Base-by-base conservation (phyloP, 2,113 vertebrate genomes). In the Passerina amoena region DNA sequence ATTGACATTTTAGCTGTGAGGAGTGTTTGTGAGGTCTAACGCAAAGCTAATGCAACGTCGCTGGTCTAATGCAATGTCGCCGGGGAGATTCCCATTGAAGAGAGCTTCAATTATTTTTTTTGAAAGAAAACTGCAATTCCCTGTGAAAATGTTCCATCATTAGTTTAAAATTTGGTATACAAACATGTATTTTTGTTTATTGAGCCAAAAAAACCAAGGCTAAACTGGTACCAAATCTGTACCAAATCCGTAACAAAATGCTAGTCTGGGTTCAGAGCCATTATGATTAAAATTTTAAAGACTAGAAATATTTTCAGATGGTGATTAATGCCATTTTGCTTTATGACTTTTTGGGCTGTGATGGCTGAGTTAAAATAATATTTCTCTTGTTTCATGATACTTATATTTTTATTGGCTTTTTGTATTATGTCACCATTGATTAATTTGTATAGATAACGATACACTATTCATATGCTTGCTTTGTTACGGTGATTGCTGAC, bases 51-150 rank as follows among this genome's bases (percentile, higher is more conserved):
- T 6, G 51, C 1, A 1, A 1, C 8, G 22, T 35, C 5, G 0
- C 21, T 0, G 2, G 35, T 53, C 82, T 72, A 37, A 1, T 6
- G 51, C 2, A 1, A 2, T 11, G 22, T n/a, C 4, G 0, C 24
- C 0, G 2, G 35, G 51, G 30, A 81, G 31, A 35, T 37, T 45
- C 48, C 40, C 33, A 0, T 15, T 27, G 33, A 17, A 1, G 24
- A 70, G 18, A 53, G 81, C 23, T 54, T 42, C 5, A 16, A 10
- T 7, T 40, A 14, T 57, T 57, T 17, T 37, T 8, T 56, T 56
- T 21, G 0, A 14, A 54, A 38, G 14, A 38, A 61, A 53, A 38
- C 33, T 4, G 18, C 10, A 53, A 23, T 65, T 65, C 23, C 19
- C 11, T 53, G 12, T 40, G 14, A 56, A 88, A 90, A 42, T 5